Percentiles rank a stretch among this genome's conserved stretches.
These are phyloP conservation scores for Polydrusus pterygomalis DNA, from an alignment of 2,888 invertebrate genomes.

Conservation along the genomic window DNA sequence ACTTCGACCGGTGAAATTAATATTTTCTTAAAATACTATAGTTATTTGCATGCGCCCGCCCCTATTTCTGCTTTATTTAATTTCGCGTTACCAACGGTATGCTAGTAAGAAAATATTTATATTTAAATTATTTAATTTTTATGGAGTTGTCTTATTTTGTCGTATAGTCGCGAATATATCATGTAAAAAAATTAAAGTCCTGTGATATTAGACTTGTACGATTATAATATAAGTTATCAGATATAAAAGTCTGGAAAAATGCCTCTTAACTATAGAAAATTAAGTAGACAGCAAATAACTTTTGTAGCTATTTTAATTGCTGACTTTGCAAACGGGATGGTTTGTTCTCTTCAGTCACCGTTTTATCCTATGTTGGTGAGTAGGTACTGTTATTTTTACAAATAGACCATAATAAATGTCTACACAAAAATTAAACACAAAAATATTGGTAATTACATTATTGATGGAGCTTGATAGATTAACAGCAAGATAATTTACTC, in stretches of 20 bases:
- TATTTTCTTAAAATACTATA: too few species aligned
- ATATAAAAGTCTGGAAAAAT: conserved; percentile 45
- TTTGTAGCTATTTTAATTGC: conserved; percentile 23
- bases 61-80: too few species aligned
- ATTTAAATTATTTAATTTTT: conserved; percentile 66
- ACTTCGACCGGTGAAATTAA: not conserved
- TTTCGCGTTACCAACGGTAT: conserved; percentile 57
- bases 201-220: not conserved
- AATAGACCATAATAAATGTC: too few species aligned
- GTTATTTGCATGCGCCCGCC: too few species aligned
- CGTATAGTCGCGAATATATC: conserved; percentile 11
- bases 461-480: too few species aligned
- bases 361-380: conserved; percentile 44
- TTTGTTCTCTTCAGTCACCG: conserved; percentile 43
- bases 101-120: conserved; percentile 68
- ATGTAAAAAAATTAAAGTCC: not conserved
- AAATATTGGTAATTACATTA: too few species aligned
- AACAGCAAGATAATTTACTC: too few species aligned
- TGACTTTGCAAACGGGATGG: conserved; percentile 43
- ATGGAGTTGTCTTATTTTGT: conserved; percentile 66
- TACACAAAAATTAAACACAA: too few species aligned
- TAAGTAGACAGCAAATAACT: conserved; percentile 37
- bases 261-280: conserved; percentile 19
- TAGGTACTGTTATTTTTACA: not conserved
- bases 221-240: too few species aligned